Evolutionary conservation across 2,888 invertebrate genomes (phyloP), one percentile per base, ranked within the genome.

Genomic region (Unio delphinus): DNA sequence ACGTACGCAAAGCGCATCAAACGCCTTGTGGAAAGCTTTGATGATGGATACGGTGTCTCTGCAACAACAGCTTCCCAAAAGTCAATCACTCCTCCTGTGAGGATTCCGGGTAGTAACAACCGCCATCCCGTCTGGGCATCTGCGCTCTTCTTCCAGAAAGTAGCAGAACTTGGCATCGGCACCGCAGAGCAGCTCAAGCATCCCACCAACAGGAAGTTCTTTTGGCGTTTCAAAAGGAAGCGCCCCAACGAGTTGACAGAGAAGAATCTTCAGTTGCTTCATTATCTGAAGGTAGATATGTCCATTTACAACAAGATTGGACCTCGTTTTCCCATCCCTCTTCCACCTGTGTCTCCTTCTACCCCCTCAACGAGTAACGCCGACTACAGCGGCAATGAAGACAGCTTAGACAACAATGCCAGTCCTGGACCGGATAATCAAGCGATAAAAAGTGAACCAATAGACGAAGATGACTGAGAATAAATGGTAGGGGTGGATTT

Each of bases 61-160:
- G 80, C 80, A 15, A 78, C 80, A 28, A 78, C 78, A 17, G 80
- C 80, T n/a, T 76, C 80, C n/a, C 80, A 80, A 64, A 78, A 80
- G 64, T 80, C 80, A 58, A 80, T 80, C n/a, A 74, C 80, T 0
- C 80, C 80, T n/a, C 78, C 78, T 61, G 80, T 80, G 55, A 67
- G 73, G 26, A 69, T 78, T 61, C 75, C 72, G 11, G 78, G 78
- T 3, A 80, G 75, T 26, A 76, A 76, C 67, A 80, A 80, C 68
- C 45, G 75, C 11, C 78, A 80, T 61, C 80, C 80, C 6, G 76
- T 76, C 2, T 80, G 80, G 80, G 80, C 76, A 0, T 76, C 78
- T 4, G 80, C 76, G 17, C 66, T 80, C n/a, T 80, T 80, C 68
- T 80, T 80, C 67, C 75, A 80, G 60, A 80, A 80, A 62, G 78